Evolutionary conservation across 2,888 invertebrate genomes (phyloP).

Genomic region (Pomacea canaliculata): DNA sequence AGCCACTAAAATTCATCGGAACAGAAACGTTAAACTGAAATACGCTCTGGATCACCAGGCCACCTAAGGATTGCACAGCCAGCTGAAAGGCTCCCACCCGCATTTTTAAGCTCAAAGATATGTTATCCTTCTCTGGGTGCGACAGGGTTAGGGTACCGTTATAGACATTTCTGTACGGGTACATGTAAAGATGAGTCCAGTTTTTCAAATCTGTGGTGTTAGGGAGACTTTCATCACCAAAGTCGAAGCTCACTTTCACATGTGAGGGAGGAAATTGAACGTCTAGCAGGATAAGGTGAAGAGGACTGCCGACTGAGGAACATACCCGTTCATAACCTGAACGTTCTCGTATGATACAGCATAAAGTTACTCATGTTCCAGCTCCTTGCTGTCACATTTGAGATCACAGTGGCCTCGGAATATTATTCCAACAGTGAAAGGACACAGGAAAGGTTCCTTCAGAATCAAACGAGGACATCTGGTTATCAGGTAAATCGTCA

Average conservation of each 20-base stretch:
- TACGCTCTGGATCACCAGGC: not conserved
- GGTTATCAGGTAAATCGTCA: not conserved
- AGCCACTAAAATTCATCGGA: not conserved
- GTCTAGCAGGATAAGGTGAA: not conserved
- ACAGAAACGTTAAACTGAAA: slow-evolving; percentile 1
- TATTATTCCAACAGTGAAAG: slow-evolving; percentile 3
- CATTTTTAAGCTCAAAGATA: not conserved
- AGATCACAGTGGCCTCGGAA: not conserved
- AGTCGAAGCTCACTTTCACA: not conserved
- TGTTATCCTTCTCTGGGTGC: not conserved
- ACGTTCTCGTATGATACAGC: not conserved
- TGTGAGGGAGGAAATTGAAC: not conserved
- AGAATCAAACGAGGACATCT: not conserved
- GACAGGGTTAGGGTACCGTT: not conserved
- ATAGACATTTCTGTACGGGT: not conserved
- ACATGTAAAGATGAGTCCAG: slow-evolving; percentile 5
- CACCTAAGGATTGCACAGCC: not conserved
- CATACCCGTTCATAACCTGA: not conserved
- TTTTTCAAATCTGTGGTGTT: no score
- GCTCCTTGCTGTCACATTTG: not conserved
- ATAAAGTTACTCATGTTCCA: slow-evolving; percentile 4
- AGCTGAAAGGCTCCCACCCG: slow-evolving; percentile 9
- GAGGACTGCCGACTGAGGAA: not conserved
- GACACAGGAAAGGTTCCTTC: not conserved
- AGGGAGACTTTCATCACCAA: not conserved